A percentile compares a stretch with the other conserved stretches of the same genome.
Conservation (phyloP, 2,797 vertebrate genomes). For the Anguilla anguilla region DNA sequence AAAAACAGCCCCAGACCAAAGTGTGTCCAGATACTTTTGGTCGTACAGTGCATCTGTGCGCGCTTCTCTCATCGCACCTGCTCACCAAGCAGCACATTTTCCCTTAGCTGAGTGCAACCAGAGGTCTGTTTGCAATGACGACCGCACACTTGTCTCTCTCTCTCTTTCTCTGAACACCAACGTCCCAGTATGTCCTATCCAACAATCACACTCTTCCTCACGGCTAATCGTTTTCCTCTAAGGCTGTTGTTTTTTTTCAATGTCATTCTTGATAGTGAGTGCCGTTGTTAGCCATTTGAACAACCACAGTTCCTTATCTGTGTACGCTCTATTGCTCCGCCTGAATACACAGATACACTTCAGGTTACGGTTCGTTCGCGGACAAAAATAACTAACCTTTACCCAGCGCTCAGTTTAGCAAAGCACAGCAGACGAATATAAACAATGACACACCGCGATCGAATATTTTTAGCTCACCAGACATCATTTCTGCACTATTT, state of each 20-base stretch:
- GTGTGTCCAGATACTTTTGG: too few species aligned
- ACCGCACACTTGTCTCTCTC: neutral
- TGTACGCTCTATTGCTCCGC: neutral
- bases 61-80: neutral
- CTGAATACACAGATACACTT: neutral
- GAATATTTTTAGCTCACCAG: neutral
- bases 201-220: neutral
- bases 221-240: too few species aligned
- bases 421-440: neutral
- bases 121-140: neutral
- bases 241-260: neutral
- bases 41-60: neutral
- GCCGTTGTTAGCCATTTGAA: neutral
- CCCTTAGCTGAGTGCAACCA: neutral
- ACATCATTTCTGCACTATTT: neutral
- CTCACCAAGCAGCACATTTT: neutral
- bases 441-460: neutral
- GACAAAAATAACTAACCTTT: constrained; percentile 3
- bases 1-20: too few species aligned
- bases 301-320: neutral
- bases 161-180: neutral
- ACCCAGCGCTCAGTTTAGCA: neutral
- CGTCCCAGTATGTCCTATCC: neutral
- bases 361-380: neutral
- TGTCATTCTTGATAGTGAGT: neutral